Evolutionary conservation across 37 sponge, comb jelly and placozoan genomes (phyloP), one percentile per base, ranked within the genome.

Genomic region (Chondrosia reniformis): DNA sequence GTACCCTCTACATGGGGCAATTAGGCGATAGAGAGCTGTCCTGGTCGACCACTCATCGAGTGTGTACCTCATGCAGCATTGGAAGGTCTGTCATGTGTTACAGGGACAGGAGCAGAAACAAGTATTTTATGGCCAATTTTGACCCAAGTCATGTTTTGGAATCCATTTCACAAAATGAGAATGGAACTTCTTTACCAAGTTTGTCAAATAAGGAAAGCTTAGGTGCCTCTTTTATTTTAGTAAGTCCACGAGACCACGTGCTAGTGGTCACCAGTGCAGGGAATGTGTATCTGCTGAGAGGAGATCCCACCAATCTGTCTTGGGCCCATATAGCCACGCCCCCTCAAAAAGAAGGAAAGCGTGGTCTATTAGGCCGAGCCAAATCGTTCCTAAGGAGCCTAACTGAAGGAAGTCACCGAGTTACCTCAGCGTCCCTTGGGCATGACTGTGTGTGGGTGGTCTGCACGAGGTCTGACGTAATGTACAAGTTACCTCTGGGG

Each of bases 201-300:
- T 21, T 25, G 45, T 24, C 10, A 44, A 13, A 2, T 41, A 24
- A 2, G 25, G 41, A 34, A n/a, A 39, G 15, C 24, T 44, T n/a
- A 69, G 43, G 17, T 40, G 4, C 44, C 43, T 69, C 9, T 69
- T 21, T 9, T 25, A 7, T 69, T 41, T 21, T 69, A 7, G 19
- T 69, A 15, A 40, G 72, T 40, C 72, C 72, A 2, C 32, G 72
- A 39, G 72, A 69, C 42, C 72, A 69, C 43, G 72, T 69, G 43
- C 24, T 69, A 12, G n/a, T n/a, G 12, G 72, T 69, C 0, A 39
- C n/a, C 24, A 13, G 9, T 13, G 17, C 4, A 8, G 72, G 72
- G 9, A 44, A 69, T 3, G 36, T 34, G 2, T 39, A 34, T 34
- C 7, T 69, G 2, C 42, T 69, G 43, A 37, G 72, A 38, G 72